A percentile compares a stretch with the other conserved stretches of the same genome.
Conservation (phyloP, 2,888 invertebrate genomes). For the Hirtodrosophila confusa region DNA sequence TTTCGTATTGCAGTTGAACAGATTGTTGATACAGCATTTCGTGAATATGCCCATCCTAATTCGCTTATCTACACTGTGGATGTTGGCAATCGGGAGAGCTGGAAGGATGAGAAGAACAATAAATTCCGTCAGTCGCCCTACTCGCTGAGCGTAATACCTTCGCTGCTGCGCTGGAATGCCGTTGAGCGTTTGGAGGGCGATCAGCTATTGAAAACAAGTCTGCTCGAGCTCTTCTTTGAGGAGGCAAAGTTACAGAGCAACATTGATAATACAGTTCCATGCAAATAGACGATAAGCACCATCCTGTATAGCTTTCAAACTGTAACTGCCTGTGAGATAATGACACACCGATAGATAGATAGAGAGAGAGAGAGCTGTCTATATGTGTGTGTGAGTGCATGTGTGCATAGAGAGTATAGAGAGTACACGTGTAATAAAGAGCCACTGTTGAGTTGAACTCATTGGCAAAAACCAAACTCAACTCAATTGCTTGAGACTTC, state of each 20-base stretch:
- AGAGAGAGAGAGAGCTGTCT: not conserved
- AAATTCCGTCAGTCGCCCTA: constrained; percentile 90
- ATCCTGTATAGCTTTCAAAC: not conserved
- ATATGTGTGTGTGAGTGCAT: not conserved
- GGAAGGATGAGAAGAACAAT: constrained; percentile 91
- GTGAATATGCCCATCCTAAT: constrained; percentile 85
- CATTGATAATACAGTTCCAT: constrained; percentile 21
- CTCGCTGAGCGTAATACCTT: constrained; percentile 90
- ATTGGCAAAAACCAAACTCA: constrained; percentile 8
- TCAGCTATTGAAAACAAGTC: constrained; percentile 88
- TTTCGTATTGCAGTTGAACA: constrained; percentile 83
- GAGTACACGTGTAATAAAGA: constrained; percentile 1
- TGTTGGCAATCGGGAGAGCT: constrained; percentile 89
- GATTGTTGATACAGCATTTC: constrained; percentile 87
- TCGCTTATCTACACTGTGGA: constrained; percentile 88
- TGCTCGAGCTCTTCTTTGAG: constrained; percentile 90
- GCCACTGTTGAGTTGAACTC: constrained; percentile 21
- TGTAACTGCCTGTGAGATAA: no score
- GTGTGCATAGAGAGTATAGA: not conserved
- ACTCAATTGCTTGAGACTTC: constrained; percentile 13
- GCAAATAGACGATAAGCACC: constrained; percentile 13
- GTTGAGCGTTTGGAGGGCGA: constrained; percentile 90
- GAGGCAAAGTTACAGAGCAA: constrained; percentile 81
- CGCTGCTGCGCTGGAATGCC: constrained; percentile 85
- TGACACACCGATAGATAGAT: no score